Evolutionary conservation across 2,113 vertebrate genomes (phyloP).

Genomic region (Archocentrus centrarchus): DNA sequence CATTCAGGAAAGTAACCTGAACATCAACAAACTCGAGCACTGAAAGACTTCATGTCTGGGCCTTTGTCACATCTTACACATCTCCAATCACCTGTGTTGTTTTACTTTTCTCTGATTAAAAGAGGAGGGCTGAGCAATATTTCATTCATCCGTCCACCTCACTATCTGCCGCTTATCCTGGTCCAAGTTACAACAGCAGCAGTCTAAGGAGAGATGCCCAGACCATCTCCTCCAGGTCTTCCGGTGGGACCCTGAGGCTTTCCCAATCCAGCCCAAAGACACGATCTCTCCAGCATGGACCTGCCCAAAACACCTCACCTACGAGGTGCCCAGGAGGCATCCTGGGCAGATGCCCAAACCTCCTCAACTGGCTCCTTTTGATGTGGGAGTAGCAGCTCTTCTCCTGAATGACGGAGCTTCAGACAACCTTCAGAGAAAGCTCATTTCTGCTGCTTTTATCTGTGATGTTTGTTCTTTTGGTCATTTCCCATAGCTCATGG

Average conservation of each 20-base stretch:
- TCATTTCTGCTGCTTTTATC: not conserved
- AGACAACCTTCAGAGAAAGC: not conserved
- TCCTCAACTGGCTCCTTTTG: not conserved
- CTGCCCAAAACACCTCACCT: not conserved
- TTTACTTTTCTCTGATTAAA: not conserved
- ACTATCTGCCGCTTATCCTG: not conserved
- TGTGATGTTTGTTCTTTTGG: fast-evolving
- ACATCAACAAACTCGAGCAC: not conserved
- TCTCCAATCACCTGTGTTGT: not conserved
- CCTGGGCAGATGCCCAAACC: not conserved
- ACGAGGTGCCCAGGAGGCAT: not conserved
- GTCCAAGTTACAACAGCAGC: fast-evolving
- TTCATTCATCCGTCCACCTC: not conserved
- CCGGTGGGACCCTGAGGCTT: not conserved
- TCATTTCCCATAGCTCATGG: not conserved
- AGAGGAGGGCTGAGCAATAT: not conserved
- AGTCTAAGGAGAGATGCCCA: not conserved
- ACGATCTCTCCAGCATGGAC: not conserved
- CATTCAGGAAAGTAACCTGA: not conserved
- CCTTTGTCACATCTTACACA: not conserved
- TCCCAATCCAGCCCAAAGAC: not conserved
- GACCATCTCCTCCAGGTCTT: not conserved
- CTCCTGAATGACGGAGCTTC: not conserved
- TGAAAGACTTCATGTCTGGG: not conserved
- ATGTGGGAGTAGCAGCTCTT: fast-evolving